phyloP scores from a whole-genome alignment of 1,140 invertebrate species.

The Aleiodes sp. region DNA sequence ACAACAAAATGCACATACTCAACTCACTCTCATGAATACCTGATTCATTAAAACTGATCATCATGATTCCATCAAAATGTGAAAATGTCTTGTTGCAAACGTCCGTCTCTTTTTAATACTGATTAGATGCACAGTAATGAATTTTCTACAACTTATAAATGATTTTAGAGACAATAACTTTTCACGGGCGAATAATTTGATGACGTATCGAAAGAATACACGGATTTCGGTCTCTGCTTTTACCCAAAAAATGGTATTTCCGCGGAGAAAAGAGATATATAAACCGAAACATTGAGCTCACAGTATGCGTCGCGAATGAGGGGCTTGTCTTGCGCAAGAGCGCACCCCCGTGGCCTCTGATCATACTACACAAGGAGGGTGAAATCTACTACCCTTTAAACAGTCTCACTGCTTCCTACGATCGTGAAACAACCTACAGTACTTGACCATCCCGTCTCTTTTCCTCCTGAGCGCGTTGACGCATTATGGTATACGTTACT shows the following conservation, averaged over 20 bases:
- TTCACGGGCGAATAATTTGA: no score
- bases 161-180: no score
- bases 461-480: neutral
- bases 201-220: neutral
- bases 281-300: conserved; percentile 45
- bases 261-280: neutral
- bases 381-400: neutral
- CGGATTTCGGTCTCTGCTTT: neutral
- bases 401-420: conserved; percentile 11
- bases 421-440: neutral
- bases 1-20: no score
- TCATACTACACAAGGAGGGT: neutral
- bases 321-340: conserved; percentile 56
- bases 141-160: no score
- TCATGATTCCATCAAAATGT: no score
- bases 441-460: conserved; percentile 15
- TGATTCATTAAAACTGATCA: no score
- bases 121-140: no score
- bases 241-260: neutral
- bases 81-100: no score
- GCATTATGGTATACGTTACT: neutral
- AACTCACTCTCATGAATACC: no score
- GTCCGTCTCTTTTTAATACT: no score
- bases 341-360: conserved; percentile 47
- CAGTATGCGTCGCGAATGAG: conserved; percentile 55